Base-by-base conservation (phyloP, 2,888 invertebrate genomes). In the Himalopsyche tibetana region DNA sequence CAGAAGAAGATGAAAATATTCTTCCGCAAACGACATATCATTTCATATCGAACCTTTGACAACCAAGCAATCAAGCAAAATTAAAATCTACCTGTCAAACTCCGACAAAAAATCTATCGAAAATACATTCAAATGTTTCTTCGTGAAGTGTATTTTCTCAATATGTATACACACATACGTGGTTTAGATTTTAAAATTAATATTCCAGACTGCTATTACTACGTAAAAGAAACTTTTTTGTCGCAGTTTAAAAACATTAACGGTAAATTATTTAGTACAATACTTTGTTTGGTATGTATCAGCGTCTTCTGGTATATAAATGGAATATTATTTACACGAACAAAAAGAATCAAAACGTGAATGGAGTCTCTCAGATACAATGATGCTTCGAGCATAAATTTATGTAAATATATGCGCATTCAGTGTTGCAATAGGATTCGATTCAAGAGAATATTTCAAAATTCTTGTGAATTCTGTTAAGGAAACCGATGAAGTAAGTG, bases 321-420 rank as follows among this genome's bases (percentile, higher is more conserved):
- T 28, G 19, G 63, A 19, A 19, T 63, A 19, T 51, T 51, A 15
- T 63, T 63, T 63, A 1, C 63, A 63, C 19, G 19, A 19, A 63
- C 19, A 56, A n/a, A 63, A 63, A 19, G 63, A 63, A 63, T 63
- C 63, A 63, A 19, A 63, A 63, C n/a, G 28, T 63, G 63, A 63
- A 63, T 63, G 51, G 51, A 51, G 51, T 15, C 51, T 51, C 9
- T 51, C 15, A 19, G 63, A n/a, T 63, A 19, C 19, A 63, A 19
- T 19, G 63, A 63, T 19, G 63, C 63, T 63, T 19, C 8, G 63
- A n/a, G 63, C 11, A 9, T 28, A 63, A 63, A 63, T 63, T 63
- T 63, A 63, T 63, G 19, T 15, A 63, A 63, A 63, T 63, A 9
- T 63, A 63, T 63, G 19, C 63, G 19, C 6, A 6, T 19, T 63